Evolutionary conservation across 2,888 invertebrate species (phyloP), one percentile per base, ranked within the genome.

Genomic region (Epinotia demarniana): DNA sequence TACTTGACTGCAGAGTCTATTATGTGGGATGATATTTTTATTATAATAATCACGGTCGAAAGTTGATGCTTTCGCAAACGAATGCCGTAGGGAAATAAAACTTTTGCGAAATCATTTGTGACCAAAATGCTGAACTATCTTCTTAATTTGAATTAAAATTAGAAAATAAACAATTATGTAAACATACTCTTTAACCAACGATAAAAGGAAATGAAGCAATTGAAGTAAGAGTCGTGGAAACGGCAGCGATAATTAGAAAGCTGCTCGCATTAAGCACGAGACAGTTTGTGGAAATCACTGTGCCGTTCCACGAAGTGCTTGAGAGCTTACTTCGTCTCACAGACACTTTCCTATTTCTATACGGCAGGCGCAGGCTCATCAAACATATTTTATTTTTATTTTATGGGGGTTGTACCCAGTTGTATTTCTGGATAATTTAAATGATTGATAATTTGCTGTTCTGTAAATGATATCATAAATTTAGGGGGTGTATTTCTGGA

Each of bases 241-340:
- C 73, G 63, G 73, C 72, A 61, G 73, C 68, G 68, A 78, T 80
- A 81, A 80, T 80, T 83, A 83, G 85, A 86, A 84, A 86, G 84
- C 81, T 55, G 79, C 68, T 78, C 77, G 73, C 78, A 78, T 77
- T 75, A 79, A 81, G 75, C 77, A 64, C 64, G 69, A 55, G 70
- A 23, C 75, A 57, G 72, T 72, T 73, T 78, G 77, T 74, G 79
- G 78, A 74, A 76, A 75, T 79, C 78, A 79, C 72, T 69, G 61
- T 73, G 77, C 73, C 73, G 60, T 71, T 72, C 61, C 55, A 39
- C 46, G 72, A 67, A 75, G n/a, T 72, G 66, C 46, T 23, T 46
- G 67, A 55, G 46, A 72, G 75, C 72, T 75, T 72, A 61, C 18
- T 5, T 69, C 49, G 53, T 27, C 12, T 63, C 61, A 39, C 53